Evolutionary conservation across 1,140 invertebrate genomes (phyloP), one percentile per base, ranked within the genome.

Genomic region (Drosophila subpulchrella): DNA sequence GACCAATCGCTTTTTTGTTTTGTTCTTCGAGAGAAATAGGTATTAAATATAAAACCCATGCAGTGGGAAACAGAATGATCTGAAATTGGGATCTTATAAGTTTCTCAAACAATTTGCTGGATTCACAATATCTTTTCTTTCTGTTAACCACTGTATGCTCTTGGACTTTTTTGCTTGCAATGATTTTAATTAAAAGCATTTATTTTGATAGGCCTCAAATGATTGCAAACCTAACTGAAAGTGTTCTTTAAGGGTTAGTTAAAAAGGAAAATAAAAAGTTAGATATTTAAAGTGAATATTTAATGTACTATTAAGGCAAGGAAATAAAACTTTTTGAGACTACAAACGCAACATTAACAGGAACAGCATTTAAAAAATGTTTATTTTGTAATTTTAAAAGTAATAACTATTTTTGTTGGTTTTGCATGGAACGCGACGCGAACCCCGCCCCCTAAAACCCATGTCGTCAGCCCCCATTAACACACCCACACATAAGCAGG

Each of bases 291-390:
- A 51, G 60, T 27, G 61, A 68, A 63, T 66, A 48, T 39, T 46
- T 62, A 66, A 63, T 30, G 17, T 78, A 46, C 47, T 58, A 46
- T 61, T 67, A 74, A 41, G 58, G 57, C 57, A 70, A 47, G 66
- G 58, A 59, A 89, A 65, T 62, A 79, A 66, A 85, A 89, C 85
- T 81, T 89, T 76, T 89, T 89, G 84, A 89, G 84, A 89, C 84
- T 89, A 84, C 74, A 88, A 89, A 89, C 84, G 84, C 84, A 89
- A 89, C 84, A 90, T 75, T 90, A 89, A 89, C 84, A 89, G 84
- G 84, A 89, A 89, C 77, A 84, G 84, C 84, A 89, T 89, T 88
- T 86, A 86, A 68, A 86, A 88, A 88, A 88, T 88, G 83, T 88
- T 89, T 89, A 77, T 86, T 82, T 85, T 86, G 67, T 89, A 71